Evolutionary conservation across 92 coral and sea anemone genomes (phyloP).

Genomic region (Epizoanthus rinbou): DNA sequence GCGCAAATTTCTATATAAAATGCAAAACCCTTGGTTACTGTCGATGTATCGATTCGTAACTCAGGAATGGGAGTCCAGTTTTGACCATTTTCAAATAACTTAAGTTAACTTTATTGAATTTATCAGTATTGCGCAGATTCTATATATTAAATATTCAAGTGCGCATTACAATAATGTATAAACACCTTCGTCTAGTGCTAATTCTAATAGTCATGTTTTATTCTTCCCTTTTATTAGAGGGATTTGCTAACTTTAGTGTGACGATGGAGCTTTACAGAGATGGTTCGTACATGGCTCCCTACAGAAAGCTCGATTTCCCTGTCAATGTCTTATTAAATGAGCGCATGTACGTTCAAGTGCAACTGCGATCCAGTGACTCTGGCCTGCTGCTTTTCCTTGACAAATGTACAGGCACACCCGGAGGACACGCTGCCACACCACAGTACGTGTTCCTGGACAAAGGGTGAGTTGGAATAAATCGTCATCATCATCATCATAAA

Average conservation of each 20-base stretch:
- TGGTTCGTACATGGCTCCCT: background rate
- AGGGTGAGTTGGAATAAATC: background rate
- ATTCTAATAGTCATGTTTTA: no score
- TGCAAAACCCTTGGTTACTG: no score
- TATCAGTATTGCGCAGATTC: no score
- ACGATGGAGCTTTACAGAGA: background rate
- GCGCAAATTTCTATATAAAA: no score
- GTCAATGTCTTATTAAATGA: background rate
- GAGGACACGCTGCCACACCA: background rate
- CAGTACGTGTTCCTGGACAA: constrained; percentile 1
- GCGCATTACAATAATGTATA: no score
- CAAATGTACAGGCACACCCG: background rate
- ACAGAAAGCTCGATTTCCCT: background rate
- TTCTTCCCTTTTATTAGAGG: no score
- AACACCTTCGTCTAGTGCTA: no score
- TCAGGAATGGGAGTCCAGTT: no score
- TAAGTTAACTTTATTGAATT: no score
- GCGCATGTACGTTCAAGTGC: background rate
- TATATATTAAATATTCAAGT: no score
- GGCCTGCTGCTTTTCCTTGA: background rate
- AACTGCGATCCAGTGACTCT: background rate
- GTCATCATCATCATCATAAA: background rate
- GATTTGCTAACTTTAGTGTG: background rate
- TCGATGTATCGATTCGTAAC: no score
- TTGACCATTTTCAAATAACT: no score